These are phyloP conservation scores for Sebastiscus tertius DNA, from an alignment of 2,797 vertebrate genomes.

Conservation along the genomic window DNA sequence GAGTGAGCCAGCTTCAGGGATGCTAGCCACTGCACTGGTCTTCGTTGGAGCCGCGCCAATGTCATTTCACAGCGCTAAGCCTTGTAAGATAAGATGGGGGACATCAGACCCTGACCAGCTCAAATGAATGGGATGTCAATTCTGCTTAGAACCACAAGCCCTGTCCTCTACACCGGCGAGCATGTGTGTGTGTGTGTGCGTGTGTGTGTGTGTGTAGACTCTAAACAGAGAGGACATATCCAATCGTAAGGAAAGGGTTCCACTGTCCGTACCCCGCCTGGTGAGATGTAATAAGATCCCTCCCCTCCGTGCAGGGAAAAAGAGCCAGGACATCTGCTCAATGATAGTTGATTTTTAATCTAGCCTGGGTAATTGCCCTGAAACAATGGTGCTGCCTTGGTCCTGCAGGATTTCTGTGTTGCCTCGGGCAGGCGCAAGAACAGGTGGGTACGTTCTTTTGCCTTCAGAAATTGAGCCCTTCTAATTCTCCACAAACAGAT, in stretches of 20 bases:
- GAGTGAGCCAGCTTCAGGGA: slow-evolving; percentile 25
- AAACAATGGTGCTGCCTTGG: slow-evolving; percentile 50
- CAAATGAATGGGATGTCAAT: slow-evolving; percentile 84
- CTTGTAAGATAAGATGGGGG: slow-evolving; percentile 80
- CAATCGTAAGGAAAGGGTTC: slow-evolving; percentile 66
- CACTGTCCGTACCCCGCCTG: slow-evolving; percentile 45
- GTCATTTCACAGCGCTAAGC: slow-evolving; percentile 77
- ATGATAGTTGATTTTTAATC: slow-evolving; percentile 74
- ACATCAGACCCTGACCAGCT: slow-evolving; percentile 79
- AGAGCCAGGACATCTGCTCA: slow-evolving; percentile 66
- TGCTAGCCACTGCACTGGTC: slow-evolving; percentile 61
- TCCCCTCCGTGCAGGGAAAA: slow-evolving; percentile 18
- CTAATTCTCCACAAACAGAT: slow-evolving; percentile 6
- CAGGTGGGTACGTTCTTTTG: slow-evolving; percentile 39
- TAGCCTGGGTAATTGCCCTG: slow-evolving; percentile 65
- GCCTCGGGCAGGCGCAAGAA: slow-evolving; percentile 46
- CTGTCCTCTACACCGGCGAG: slow-evolving; percentile 53
- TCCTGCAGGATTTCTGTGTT: slow-evolving; percentile 51
- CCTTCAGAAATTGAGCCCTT: slow-evolving; percentile 3
- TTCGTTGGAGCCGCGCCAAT: slow-evolving; percentile 74
- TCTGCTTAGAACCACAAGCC: slow-evolving; percentile 73
- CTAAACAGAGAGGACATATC: slow-evolving; percentile 79
- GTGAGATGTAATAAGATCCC: slow-evolving; percentile 69
- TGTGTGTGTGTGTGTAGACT: slow-evolving; percentile 39
- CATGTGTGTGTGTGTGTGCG: slow-evolving; percentile 26